Conservation (phyloP, 2,113 vertebrate species). For the Psephotus haematonotus region DNA sequence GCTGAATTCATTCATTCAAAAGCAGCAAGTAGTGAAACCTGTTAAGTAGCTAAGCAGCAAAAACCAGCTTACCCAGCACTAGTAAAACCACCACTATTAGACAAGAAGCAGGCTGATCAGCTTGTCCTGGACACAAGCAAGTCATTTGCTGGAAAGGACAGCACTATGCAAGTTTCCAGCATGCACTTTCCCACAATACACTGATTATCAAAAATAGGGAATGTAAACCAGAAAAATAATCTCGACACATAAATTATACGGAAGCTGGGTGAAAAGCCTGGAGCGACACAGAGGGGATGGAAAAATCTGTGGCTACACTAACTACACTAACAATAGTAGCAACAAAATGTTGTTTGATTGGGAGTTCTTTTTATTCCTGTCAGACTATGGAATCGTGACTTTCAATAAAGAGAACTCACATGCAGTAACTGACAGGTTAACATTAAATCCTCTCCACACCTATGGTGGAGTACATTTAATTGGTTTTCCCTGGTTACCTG, state of each 20-base stretch:
- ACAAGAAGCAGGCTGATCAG: background rate
- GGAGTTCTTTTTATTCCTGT: background rate
- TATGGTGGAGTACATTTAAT: background rate
- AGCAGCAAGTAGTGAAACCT: background rate
- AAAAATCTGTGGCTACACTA: background rate
- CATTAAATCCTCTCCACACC: constrained; percentile 26
- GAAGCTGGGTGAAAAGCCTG: background rate
- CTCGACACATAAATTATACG: background rate
- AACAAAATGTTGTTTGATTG: background rate
- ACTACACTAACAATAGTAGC: background rate
- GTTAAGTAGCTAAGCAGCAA: background rate
- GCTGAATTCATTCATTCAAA: background rate
- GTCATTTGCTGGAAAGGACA: background rate
- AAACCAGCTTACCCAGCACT: background rate
- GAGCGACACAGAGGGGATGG: background rate
- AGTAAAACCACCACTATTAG: background rate
- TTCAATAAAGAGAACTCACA: background rate
- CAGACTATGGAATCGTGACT: background rate
- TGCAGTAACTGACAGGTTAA: background rate
- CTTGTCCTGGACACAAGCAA: background rate
- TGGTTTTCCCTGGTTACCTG: background rate
- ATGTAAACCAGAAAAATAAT: background rate
- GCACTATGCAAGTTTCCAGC: background rate
- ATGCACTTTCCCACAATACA: background rate
- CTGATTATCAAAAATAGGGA: background rate